A percentile compares a stretch with the other conserved stretches of the same genome.
Evolutionary conservation across 2,113 vertebrate species (phyloP).

Genomic region (Quiscalus mexicanus): DNA sequence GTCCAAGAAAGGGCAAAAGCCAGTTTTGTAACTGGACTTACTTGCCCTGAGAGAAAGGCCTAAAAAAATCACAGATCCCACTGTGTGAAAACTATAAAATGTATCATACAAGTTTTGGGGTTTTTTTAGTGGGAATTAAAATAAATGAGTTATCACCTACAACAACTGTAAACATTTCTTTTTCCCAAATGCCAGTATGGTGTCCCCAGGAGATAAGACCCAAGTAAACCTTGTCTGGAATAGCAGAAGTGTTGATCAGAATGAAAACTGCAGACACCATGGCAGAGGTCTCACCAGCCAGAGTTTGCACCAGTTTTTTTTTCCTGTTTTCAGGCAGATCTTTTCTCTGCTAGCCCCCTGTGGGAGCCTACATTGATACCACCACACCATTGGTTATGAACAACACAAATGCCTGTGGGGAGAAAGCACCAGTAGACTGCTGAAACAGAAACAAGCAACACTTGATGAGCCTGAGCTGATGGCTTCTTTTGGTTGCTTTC

Average conservation of each 20-base stretch:
- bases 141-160: not conserved
- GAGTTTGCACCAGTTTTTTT: not conserved
- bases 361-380: not conserved
- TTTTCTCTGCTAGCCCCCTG: not conserved
- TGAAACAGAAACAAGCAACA: not conserved
- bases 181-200: not conserved
- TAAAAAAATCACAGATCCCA: not conserved
- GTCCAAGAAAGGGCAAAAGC: not conserved
- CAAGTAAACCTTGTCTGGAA: not conserved
- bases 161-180: not conserved
- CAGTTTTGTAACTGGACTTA: not conserved
- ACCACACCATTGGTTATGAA: not conserved
- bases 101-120: not conserved
- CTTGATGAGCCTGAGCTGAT: not conserved
- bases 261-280: not conserved
- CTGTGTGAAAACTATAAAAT: not conserved
- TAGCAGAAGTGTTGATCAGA: not conserved
- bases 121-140: not conserved
- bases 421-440: not conserved
- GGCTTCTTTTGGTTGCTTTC: not conserved
- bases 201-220: not conserved
- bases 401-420: not conserved
- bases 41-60: not conserved
- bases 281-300: not conserved
- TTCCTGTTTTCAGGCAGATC: not conserved